Conservation (phyloP, 1,140 invertebrate genomes). For the Rhopalosiphum maidis region DNA sequence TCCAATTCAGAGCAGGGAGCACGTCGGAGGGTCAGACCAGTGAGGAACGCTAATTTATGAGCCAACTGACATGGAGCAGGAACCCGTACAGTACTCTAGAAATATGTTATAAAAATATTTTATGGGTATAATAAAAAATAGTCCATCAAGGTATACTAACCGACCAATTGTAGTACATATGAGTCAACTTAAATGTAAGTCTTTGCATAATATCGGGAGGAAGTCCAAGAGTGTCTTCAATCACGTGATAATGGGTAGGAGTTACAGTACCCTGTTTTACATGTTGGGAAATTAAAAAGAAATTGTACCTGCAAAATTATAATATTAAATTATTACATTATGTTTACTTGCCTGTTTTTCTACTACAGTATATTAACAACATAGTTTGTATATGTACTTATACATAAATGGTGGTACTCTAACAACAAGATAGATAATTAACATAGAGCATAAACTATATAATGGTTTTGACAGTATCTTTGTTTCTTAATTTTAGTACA, state of each 20-base stretch:
- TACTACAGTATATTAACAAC: too few species aligned
- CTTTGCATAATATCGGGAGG: constrained; percentile 74
- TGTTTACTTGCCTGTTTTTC: not conserved
- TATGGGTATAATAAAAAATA: not conserved
- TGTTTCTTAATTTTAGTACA: too few species aligned
- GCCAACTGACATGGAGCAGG: constrained; percentile 87
- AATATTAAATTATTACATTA: not conserved
- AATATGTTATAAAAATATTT: not conserved
- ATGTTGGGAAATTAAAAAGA: constrained; percentile 79
- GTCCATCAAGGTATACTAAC: constrained; percentile 59
- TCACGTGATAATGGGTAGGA: constrained; percentile 82
- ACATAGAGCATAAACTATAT: too few species aligned
- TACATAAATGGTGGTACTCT: too few species aligned
- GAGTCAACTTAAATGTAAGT: constrained; percentile 80
- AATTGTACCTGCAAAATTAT: constrained; percentile 74
- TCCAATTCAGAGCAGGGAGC: constrained; percentile 64
- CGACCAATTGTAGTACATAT: constrained; percentile 85
- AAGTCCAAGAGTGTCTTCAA: constrained; percentile 71
- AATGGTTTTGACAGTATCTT: too few species aligned
- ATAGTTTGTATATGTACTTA: too few species aligned
- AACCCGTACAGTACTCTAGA: constrained; percentile 76
- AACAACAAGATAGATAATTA: too few species aligned
- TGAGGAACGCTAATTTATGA: constrained; percentile 83
- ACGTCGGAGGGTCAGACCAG: constrained; percentile 73
- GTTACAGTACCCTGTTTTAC: constrained; percentile 80